These are phyloP conservation scores for Cataglyphis hispanica DNA, from an alignment of 1,140 invertebrate species.

Conservation along the genomic window DNA sequence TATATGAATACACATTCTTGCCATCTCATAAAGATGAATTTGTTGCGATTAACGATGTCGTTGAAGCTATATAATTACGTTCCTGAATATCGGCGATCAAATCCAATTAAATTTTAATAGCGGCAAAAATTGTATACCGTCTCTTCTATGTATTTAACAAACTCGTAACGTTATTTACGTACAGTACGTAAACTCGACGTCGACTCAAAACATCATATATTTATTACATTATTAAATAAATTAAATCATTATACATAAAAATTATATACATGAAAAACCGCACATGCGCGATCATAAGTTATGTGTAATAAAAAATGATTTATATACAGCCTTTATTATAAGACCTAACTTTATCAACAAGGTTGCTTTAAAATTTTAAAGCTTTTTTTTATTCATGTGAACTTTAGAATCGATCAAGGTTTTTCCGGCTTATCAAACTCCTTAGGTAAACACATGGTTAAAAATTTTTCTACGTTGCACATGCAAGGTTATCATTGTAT, in stretches of 20 bases:
- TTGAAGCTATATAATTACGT: constrained; percentile 9
- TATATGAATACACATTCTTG: neutral
- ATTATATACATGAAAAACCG: too few relatives aligned
- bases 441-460: neutral
- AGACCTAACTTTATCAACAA: neutral
- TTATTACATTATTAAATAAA: neutral
- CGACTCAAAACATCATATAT: neutral
- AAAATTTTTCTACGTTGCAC: constrained; percentile 11
- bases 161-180: neutral
- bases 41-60: neutral
- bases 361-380: neutral
- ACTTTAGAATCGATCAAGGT: neutral
- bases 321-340: neutral
- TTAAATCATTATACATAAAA: neutral
- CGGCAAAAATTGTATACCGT: neutral
- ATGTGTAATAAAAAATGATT: constrained; percentile 4
- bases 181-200: neutral
- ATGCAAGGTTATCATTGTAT: constrained; percentile 14
- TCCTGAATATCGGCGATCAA: neutral
- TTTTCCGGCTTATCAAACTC: neutral
- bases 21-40: neutral
- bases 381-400: neutral
- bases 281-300: neutral
- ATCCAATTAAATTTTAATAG: neutral
- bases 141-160: neutral